Conservation (phyloP, 2,888 invertebrate species). For the Blastobasis adustella region DNA sequence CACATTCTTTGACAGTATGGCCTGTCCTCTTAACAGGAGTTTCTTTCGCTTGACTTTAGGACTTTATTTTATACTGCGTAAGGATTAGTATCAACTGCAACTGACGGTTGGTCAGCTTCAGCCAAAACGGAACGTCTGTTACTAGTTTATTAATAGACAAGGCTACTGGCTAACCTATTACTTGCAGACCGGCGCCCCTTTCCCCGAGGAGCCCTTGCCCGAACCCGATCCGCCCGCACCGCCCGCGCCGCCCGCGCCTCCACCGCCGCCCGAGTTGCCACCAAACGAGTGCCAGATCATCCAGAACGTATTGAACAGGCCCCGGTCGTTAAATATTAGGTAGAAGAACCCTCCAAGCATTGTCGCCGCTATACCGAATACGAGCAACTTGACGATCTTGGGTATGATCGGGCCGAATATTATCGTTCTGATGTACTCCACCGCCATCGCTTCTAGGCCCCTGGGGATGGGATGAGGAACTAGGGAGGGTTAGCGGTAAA, state of each 20-base stretch:
- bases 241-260: neutral
- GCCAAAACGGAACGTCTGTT: too few species aligned
- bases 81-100: too few species aligned
- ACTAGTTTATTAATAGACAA: too few species aligned
- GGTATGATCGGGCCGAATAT: constrained; percentile 82
- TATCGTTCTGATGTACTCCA: constrained; percentile 84
- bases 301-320: constrained; percentile 80
- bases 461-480: constrained; percentile 49
- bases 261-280: neutral
- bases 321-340: constrained; percentile 86
- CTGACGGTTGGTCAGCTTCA: too few species aligned
- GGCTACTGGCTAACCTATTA: too few species aligned
- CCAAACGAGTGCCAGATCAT: constrained; percentile 76
- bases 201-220: neutral
- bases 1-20: too few species aligned
- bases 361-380: constrained; percentile 78
- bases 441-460: constrained; percentile 87
- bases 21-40: too few species aligned
- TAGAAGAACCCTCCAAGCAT: constrained; percentile 85
- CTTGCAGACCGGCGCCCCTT: too few species aligned
- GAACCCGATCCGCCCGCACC: neutral
- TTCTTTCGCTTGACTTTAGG: too few species aligned
- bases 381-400: constrained; percentile 76
- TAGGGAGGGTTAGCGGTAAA: neutral
- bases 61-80: too few species aligned